A percentile compares a stretch with the other conserved stretches of the same genome.
Conservation (phyloP, 2,797 vertebrate species). For the Buphagus erythrorhynchus region DNA sequence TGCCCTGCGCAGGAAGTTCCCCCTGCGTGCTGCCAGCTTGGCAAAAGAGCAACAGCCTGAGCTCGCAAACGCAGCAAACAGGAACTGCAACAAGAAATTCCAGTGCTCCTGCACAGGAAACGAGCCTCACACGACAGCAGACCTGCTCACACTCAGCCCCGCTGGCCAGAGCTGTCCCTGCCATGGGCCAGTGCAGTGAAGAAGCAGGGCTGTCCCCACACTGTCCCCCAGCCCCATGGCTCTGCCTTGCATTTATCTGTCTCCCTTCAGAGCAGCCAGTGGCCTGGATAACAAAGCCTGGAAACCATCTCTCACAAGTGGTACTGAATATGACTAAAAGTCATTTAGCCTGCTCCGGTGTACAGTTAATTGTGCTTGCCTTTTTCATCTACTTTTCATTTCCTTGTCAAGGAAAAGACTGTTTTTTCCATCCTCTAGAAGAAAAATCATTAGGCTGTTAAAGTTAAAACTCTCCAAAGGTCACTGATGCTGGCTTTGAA, state of each 20-base stretch:
- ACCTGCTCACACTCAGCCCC: neutral
- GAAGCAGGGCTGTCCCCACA: neutral
- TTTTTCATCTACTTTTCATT: neutral
- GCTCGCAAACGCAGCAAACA: conserved; percentile 54
- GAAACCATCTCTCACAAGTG: neutral
- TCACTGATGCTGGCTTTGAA: conserved; percentile 49
- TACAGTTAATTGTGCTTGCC: fast-evolving
- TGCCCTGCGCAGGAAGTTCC: conserved; percentile 67
- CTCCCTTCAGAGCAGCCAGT: neutral
- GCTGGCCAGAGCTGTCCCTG: fast-evolving
- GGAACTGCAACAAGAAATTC: conserved; percentile 67
- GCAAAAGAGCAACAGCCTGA: conserved; percentile 61
- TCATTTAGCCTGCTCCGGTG: neutral
- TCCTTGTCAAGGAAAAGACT: neutral
- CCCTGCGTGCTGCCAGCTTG: conserved; percentile 64
- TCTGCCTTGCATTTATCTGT: neutral
- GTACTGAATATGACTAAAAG: neutral
- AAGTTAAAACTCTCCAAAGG: conserved; percentile 54
- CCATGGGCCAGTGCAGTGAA: fast-evolving
- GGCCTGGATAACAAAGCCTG: neutral
- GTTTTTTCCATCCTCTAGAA: neutral
- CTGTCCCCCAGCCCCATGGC: neutral
- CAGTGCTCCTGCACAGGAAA: conserved; percentile 54
- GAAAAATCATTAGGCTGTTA: neutral
- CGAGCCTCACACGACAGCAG: neutral